Conservation (phyloP, 2,888 invertebrate genomes). For the Apotomis capreana region DNA sequence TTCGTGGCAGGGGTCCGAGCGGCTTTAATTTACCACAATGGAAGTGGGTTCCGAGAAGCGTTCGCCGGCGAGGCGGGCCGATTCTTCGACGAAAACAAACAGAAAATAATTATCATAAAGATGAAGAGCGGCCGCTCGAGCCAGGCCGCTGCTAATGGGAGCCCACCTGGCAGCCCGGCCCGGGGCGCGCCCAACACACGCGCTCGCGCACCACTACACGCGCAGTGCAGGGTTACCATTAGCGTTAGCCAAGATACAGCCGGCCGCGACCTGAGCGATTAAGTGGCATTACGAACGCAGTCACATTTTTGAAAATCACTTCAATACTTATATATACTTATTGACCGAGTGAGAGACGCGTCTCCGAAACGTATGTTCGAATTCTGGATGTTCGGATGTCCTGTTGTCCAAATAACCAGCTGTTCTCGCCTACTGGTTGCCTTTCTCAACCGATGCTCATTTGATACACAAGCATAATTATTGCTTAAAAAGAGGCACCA, state of each 20-base stretch:
- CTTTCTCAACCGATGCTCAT: too few species aligned
- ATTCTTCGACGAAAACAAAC: conserved; percentile 83
- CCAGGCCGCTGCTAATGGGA: conserved; percentile 79
- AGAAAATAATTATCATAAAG: conserved; percentile 84
- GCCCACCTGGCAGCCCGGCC: conserved; percentile 75
- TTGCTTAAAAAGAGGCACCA: too few species aligned
- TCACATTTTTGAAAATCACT: background rate
- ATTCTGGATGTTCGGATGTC: too few species aligned
- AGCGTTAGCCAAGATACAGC: background rate
- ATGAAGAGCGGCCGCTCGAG: conserved; percentile 82
- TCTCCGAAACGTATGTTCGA: too few species aligned
- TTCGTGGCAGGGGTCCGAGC: conserved; percentile 82
- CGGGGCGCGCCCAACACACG: conserved; percentile 46
- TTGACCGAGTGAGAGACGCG: too few species aligned
- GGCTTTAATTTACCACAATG: conserved; percentile 84
- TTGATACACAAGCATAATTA: too few species aligned
- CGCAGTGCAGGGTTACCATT: conserved; percentile 26
- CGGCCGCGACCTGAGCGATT: background rate
- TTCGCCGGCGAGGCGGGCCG: conserved; percentile 78
- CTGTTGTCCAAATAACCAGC: too few species aligned
- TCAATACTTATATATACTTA: too few species aligned
- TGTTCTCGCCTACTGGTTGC: too few species aligned
- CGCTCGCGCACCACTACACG: conserved; percentile 47
- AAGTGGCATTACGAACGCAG: background rate
- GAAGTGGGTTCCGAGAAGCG: conserved; percentile 82